phyloP scores from a whole-genome alignment of 2,888 invertebrate species.

The Thecocarcelia acutangulata region DNA sequence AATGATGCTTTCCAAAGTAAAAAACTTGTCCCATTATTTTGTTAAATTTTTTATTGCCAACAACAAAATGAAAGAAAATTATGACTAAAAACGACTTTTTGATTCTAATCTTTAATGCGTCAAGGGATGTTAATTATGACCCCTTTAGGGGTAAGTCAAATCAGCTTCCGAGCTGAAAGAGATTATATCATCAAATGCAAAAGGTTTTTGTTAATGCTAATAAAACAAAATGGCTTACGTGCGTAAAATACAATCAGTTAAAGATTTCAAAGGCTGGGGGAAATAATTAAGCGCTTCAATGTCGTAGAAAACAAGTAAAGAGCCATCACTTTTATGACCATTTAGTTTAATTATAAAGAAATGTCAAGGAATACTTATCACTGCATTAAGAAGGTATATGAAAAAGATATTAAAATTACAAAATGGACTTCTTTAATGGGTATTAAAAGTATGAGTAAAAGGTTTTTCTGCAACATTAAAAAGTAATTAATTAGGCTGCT shows the following conservation, averaged over 20 bases:
- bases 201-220: constrained; percentile 1
- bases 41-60: background rate
- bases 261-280: constrained; percentile 11
- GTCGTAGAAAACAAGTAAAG: background rate
- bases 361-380: too few species aligned
- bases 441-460: background rate
- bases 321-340: background rate
- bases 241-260: background rate
- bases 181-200: constrained; percentile 13
- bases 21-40: too few species aligned
- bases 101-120: constrained; percentile 4
- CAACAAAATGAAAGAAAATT: background rate
- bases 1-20: too few species aligned
- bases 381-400: too few species aligned
- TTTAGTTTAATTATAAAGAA: background rate
- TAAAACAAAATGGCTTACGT: constrained; percentile 4
- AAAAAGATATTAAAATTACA: too few species aligned
- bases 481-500: too few species aligned
- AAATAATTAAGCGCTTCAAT: background rate
- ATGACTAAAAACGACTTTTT: constrained; percentile 2
- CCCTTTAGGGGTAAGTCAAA: constrained; percentile 22
- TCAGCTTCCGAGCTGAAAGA: background rate
- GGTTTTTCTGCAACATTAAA: too few species aligned
- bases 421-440: background rate
- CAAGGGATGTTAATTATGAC: constrained; percentile 33